These are phyloP conservation scores for Trisateles emortualis DNA, from an alignment of 2,888 invertebrate genomes.

Conservation along the genomic window DNA sequence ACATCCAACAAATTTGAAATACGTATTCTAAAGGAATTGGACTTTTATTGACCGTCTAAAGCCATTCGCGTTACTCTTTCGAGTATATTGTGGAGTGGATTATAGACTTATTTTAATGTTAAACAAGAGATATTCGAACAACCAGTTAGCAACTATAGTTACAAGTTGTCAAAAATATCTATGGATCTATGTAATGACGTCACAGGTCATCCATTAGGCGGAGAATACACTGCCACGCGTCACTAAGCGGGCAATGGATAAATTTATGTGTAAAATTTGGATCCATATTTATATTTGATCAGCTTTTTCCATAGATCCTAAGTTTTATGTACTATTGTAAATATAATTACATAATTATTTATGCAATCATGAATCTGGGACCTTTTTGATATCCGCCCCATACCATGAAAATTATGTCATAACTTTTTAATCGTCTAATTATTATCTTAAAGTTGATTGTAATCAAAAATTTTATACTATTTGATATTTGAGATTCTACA, in stretches of 20 bases:
- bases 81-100: constrained; percentile 38
- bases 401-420: constrained; percentile 20
- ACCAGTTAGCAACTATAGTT: neutral
- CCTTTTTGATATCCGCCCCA: constrained; percentile 37
- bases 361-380: constrained; percentile 9
- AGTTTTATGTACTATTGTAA: constrained; percentile 31
- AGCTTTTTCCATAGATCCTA: neutral
- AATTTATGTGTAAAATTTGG: neutral
- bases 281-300: constrained; percentile 13
- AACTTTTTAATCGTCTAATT: constrained; percentile 20
- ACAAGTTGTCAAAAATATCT: constrained; percentile 3
- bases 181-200: neutral
- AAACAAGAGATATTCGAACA: constrained; percentile 16
- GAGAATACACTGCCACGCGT: neutral
- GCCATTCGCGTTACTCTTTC: constrained; percentile 41
- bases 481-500: constrained; percentile 54
- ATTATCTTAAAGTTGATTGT: constrained; percentile 30
- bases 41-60: constrained; percentile 6
- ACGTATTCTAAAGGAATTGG: neutral
- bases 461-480: constrained; percentile 50
- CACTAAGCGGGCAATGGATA: neutral
- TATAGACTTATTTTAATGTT: constrained; percentile 21
- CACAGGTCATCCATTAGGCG: neutral
- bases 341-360: constrained; percentile 29
- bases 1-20: neutral